These are phyloP conservation scores for Orchesella cincta DNA, from an alignment of 1,140 invertebrate genomes.

Conservation along the genomic window DNA sequence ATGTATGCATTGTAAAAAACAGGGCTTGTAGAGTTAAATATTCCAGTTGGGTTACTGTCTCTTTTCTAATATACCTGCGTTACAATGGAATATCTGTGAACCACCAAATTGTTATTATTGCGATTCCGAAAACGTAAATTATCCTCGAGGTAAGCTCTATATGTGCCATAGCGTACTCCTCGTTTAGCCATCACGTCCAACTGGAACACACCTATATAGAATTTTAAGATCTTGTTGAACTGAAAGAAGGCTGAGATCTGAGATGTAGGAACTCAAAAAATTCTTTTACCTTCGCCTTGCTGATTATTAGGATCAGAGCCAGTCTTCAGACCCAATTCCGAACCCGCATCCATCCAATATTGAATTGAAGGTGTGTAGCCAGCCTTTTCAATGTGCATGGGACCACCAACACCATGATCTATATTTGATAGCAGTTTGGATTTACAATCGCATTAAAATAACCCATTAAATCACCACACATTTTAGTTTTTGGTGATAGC, in stretches of 20 bases:
- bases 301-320: not conserved
- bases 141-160: not conserved
- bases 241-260: too few relatives aligned
- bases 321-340: not conserved
- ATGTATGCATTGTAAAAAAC: too few relatives aligned
- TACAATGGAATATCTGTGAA: conserved; percentile 23
- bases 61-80: not conserved
- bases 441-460: too few relatives aligned
- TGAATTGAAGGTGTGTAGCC: not conserved
- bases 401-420: not conserved
- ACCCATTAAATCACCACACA: too few relatives aligned
- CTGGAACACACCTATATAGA: not conserved
- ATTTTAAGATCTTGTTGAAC: not conserved
- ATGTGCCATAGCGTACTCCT: not conserved
- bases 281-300: conserved; percentile 7
- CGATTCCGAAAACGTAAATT: not conserved
- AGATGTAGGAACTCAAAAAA: not conserved
- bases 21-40: not conserved
- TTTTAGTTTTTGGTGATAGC: not conserved
- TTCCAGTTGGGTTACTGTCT: not conserved
- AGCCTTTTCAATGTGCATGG: conserved; percentile 22
- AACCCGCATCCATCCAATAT: conserved; percentile 8
- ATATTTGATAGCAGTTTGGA: not conserved
- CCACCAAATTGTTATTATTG: not conserved
- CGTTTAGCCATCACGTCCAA: conserved; percentile 16